Percentiles rank a stretch among this genome's conserved stretches.
phyloP scores from a whole-genome alignment of 2,113 vertebrate species.

The Alligator sinensis region DNA sequence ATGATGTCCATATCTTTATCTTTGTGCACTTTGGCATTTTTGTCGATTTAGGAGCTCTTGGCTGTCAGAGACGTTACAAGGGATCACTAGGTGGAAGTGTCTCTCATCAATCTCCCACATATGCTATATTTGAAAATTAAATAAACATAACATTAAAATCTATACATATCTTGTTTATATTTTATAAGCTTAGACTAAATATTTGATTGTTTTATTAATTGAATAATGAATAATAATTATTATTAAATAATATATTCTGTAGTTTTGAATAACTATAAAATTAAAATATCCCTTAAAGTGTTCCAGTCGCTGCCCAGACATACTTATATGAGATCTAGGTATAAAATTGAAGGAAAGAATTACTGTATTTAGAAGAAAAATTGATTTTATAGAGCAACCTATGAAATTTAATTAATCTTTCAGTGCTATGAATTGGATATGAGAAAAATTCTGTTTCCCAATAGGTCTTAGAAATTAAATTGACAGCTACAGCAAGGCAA shows the following conservation, averaged over 20 bases:
- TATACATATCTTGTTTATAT: neutral
- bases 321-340: neutral
- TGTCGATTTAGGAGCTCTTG: too few relatives aligned
- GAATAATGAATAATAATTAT: too few relatives aligned
- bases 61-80: too few relatives aligned
- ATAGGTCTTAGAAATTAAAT: neutral
- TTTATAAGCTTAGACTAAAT: neutral
- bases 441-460: neutral
- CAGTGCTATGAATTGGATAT: neutral
- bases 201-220: neutral
- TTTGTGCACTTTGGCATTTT: too few relatives aligned
- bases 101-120: too few relatives aligned
- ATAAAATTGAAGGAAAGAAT: neutral
- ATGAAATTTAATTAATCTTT: neutral
- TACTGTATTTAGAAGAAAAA: neutral
- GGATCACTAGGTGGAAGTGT: too few relatives aligned
- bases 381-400: neutral
- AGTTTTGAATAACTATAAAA: neutral
- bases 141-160: neutral
- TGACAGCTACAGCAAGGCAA: constrained; percentile 9
- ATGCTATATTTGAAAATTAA: neutral
- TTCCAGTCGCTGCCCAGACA: neutral
- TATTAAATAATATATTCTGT: neutral
- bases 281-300: neutral
- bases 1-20: too few relatives aligned